These are phyloP conservation scores for Barypeithes pellucidus DNA, from an alignment of 2,888 invertebrate genomes.

Conservation along the genomic window DNA sequence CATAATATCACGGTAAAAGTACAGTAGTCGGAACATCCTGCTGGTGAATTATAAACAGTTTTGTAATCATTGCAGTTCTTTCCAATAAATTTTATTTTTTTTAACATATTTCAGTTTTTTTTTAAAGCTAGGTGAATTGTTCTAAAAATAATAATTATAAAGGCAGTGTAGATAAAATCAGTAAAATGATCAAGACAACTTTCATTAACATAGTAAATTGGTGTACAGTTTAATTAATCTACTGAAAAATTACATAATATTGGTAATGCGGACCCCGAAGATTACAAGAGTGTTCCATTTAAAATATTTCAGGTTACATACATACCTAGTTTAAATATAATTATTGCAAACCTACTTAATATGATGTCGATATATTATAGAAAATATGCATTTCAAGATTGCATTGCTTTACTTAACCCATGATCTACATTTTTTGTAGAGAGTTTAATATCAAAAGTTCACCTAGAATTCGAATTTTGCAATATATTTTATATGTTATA, in stretches of 20 bases:
- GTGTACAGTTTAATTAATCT: constrained; percentile 34
- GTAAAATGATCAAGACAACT: constrained; percentile 46
- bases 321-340: constrained; percentile 51
- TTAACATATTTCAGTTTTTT: too few species aligned
- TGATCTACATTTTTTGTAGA: constrained; percentile 50
- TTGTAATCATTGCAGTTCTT: too few species aligned
- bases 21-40: too few species aligned
- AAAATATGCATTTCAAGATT: constrained; percentile 52
- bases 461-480: constrained; percentile 46
- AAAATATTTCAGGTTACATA: constrained; percentile 50
- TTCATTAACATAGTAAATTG: constrained; percentile 46
- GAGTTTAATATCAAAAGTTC: constrained; percentile 49
- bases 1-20: too few species aligned
- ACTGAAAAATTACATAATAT: constrained; percentile 50
- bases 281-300: constrained; percentile 51
- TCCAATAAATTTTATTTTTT: too few species aligned
- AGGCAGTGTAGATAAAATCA: constrained; percentile 37
- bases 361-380: constrained; percentile 51
- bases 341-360: constrained; percentile 52
- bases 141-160: constrained; percentile 9
- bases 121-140: background rate
- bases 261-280: constrained; percentile 41
- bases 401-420: constrained; percentile 52
- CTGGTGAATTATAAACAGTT: too few species aligned
- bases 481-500: constrained; percentile 24